A percentile compares a stretch with the other conserved stretches of the same genome.
These are phyloP conservation scores for Irena cyanogastra DNA, from an alignment of 2,113 vertebrate genomes.

Conservation along the genomic window DNA sequence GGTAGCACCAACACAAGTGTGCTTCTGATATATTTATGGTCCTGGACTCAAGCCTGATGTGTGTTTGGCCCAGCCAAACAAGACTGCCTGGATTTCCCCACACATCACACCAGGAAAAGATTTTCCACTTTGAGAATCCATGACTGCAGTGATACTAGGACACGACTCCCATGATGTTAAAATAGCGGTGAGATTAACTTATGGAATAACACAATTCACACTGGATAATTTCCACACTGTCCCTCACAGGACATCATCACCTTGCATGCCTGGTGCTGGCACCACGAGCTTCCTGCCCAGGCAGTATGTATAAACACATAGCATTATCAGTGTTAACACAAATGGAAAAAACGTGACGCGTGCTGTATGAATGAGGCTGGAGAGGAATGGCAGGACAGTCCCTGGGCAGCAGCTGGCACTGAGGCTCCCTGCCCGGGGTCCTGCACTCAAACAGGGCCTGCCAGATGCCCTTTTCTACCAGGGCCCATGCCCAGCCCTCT, in stretches of 20 bases:
- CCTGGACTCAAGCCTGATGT: neutral
- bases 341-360: too few species aligned
- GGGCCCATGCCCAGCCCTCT: neutral
- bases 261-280: neutral
- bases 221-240: neutral
- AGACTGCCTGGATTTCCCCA: neutral
- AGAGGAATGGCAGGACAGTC: too few species aligned
- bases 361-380: fast-evolving
- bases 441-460: neutral
- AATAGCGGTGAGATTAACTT: neutral
- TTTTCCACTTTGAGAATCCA: neutral
- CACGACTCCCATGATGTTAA: neutral
- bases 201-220: neutral
- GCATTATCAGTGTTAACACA: too few species aligned
- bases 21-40: neutral
- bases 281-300: fast-evolving
- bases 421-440: neutral
- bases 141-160: neutral
- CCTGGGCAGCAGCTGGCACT: neutral
- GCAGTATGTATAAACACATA: too few species aligned
- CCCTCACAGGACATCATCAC: neutral
- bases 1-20: neutral
- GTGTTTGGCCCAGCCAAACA: neutral
- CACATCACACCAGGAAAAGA: neutral
- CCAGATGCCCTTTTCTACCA: neutral